Base-by-base conservation (phyloP, 2,113 vertebrate genomes). In the Polypterus bichir region DNA sequence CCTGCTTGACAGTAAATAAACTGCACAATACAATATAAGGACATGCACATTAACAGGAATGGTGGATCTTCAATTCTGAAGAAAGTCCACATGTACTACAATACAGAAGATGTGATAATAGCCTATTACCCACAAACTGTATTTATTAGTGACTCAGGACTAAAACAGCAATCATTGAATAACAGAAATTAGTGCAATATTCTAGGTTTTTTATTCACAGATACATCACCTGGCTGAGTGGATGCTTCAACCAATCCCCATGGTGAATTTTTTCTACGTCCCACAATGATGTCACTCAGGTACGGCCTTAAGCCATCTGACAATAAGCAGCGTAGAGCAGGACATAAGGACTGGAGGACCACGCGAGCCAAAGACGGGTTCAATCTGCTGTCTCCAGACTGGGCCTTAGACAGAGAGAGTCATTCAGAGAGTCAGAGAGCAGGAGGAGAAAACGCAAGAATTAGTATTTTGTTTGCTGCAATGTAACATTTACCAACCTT, bases 201-300 rank as follows among this genome's bases (percentile, higher is more conserved):
- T 27, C 27, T 27, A 27, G 27, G 27, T 9, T 1, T 48, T 66
- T 64, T 3, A 27, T 27, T 27, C 27, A 27, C 27, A 27, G 27
- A 27, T 27, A 27, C 27, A 27, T 27, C 27, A 95, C 95, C 94
- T 79, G 87, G 80, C 69, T 82, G 89, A 54, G 89, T 88, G 0
- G 94, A 94, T 1, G 92, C 91, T 79, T 92, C 92, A 62, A 97
- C 89, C 60, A 98, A 79, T 0, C 88, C 86, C 94, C 94, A 97
- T 46, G 93, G 86, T 3, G 90, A 93, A 55, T 86, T 94, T 53
- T 81, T 86, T 70, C 93, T 83, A 72, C 93, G 87, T 64, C 95
- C 95, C 0, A 90, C 86, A 69, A 98, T 96, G 5, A 98, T 74
- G 60, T 98, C 95, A 79, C 91, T 97, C 83, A 92, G 92, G 78